A percentile compares a stretch with the other conserved stretches of the same genome.
Conservation (phyloP, 2,113 vertebrate species). For the Pseudorasbora parva region DNA sequence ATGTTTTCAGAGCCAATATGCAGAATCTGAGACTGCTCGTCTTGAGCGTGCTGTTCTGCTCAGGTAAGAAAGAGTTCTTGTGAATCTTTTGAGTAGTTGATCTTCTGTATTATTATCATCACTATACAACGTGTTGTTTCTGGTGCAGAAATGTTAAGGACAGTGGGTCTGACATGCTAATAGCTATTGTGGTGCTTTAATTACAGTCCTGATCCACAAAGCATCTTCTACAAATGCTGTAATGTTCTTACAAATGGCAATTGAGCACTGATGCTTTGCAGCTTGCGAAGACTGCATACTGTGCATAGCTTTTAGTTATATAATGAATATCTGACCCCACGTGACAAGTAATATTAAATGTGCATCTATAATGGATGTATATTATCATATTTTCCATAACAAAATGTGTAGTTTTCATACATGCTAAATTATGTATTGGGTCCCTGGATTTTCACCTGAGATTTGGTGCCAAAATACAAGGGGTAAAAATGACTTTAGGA, state of each 20-base stretch:
- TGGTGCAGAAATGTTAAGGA: not conserved
- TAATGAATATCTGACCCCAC: not conserved
- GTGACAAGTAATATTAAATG: not conserved
- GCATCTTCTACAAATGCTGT: not conserved
- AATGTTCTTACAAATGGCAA: not conserved
- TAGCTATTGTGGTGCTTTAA: slow-evolving; percentile 5
- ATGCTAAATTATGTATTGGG: too few relatives aligned
- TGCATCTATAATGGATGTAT: not conserved
- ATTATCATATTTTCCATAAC: not conserved
- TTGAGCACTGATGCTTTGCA: not conserved
- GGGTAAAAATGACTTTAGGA: too few relatives aligned
- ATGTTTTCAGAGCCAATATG: slow-evolving; percentile 62
- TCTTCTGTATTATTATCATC: not conserved
- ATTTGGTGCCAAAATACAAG: too few relatives aligned
- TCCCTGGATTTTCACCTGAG: too few relatives aligned
- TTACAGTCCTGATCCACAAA: not conserved
- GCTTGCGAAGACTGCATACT: not conserved
- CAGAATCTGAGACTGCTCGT: slow-evolving; percentile 52
- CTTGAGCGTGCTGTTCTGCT: slow-evolving; percentile 67
- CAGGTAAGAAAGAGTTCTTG: slow-evolving; percentile 63
- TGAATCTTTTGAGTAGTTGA: not conserved
- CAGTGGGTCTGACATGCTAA: not conserved
- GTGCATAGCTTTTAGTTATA: slow-evolving; percentile 1
- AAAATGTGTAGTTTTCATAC: not conserved
- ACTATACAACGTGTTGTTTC: not conserved